Evolutionary conservation across 2,113 vertebrate species (phyloP).

Genomic region (Cardinalis cardinalis): DNA sequence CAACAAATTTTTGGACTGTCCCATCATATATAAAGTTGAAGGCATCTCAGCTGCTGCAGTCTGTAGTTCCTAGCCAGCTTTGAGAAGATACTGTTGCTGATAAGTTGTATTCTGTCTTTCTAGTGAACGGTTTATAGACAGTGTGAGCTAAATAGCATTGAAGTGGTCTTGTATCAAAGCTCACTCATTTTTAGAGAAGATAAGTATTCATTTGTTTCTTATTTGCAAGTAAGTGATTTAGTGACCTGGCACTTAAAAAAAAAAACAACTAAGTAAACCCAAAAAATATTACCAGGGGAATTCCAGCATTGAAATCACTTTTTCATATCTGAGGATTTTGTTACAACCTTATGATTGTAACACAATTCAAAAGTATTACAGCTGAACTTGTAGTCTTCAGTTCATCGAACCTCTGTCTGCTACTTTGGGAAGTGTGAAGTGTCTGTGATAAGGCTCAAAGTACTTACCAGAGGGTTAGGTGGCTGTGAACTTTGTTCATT

Average conservation of each 20-base stretch:
- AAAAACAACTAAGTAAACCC: not conserved
- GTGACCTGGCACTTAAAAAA: not conserved
- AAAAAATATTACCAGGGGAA: not conserved
- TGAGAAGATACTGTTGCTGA: not conserved
- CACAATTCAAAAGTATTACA: not conserved
- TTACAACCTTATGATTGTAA: not conserved
- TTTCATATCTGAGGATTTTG: not conserved
- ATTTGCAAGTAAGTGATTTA: not conserved
- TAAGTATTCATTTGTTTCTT: not conserved
- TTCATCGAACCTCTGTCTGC: not conserved
- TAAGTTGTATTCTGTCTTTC: not conserved
- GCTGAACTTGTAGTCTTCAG: not conserved
- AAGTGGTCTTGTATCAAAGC: not conserved
- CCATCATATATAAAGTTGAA: not conserved
- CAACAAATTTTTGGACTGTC: not conserved
- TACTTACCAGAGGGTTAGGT: not conserved
- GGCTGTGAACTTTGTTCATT: not conserved
- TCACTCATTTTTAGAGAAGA: not conserved
- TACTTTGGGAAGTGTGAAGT: not conserved
- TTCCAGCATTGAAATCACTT: not conserved
- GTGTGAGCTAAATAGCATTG: not conserved
- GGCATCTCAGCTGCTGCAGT: not conserved
- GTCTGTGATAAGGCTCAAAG: not conserved
- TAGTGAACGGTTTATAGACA: not conserved
- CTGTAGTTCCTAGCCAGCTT: not conserved